Conservation (phyloP, 2,888 invertebrate genomes). For the Myopa tessellatipennis region DNA sequence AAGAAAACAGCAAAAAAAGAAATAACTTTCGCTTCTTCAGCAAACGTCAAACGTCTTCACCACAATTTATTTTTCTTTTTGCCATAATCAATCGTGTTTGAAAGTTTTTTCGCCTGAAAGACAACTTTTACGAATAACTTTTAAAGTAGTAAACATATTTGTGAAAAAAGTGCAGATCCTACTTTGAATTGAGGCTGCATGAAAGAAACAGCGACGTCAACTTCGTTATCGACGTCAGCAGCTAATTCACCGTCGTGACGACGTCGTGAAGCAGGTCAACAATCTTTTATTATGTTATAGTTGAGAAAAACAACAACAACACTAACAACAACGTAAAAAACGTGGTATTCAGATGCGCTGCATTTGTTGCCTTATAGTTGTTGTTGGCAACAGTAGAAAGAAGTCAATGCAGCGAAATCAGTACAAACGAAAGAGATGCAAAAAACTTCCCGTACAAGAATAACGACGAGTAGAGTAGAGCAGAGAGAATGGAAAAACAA, state of each 20-base stretch:
- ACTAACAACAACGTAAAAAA: background rate
- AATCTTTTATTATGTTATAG: conserved; percentile 13
- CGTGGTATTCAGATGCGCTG: too few species aligned
- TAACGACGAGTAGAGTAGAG: too few species aligned
- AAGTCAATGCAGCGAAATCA: too few species aligned
- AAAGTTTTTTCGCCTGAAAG: background rate
- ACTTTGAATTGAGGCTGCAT: background rate
- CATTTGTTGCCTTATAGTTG: too few species aligned
- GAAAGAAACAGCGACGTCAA: too few species aligned
- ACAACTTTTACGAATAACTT: background rate
- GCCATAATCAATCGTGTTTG: conserved; percentile 17
- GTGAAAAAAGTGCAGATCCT: background rate
- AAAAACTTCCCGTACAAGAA: too few species aligned
- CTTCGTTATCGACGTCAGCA: too few species aligned
- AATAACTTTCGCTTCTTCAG: background rate
- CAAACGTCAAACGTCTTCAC: background rate
- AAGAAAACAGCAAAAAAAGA: background rate
- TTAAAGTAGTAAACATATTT: background rate
- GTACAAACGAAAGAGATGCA: too few species aligned
- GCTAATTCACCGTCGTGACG: background rate
- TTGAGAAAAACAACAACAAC: background rate
- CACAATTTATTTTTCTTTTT: background rate
- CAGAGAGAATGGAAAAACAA: too few species aligned
- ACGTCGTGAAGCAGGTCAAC: conserved; percentile 13
- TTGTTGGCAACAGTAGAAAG: too few species aligned